phyloP scores from a whole-genome alignment of 1,140 invertebrate genomes.

The Anastrepha obliqua region DNA sequence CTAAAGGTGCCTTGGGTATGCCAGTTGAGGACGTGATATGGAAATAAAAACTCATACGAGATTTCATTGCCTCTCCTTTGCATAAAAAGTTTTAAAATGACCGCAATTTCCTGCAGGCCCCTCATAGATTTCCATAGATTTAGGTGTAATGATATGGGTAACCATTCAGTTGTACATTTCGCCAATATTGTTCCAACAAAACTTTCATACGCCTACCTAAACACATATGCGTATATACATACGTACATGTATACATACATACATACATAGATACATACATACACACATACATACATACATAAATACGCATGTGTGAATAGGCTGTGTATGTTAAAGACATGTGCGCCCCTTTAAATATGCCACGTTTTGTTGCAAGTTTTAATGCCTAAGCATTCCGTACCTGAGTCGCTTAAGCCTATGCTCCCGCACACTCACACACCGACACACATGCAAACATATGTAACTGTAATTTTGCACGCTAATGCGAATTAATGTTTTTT shows the following conservation, averaged over 20 bases:
- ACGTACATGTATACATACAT: too few relatives aligned
- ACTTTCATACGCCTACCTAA: not conserved
- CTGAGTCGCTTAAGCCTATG: not conserved
- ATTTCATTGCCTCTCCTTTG: too few relatives aligned
- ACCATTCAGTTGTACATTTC: not conserved
- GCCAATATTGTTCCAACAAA: not conserved
- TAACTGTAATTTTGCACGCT: not conserved
- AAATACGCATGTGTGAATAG: not conserved
- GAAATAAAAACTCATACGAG: too few relatives aligned
- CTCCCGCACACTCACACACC: not conserved
- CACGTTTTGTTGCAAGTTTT: conserved; percentile 32
- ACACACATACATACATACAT: not conserved
- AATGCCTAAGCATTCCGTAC: conserved; percentile 1
- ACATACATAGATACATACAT: not conserved
- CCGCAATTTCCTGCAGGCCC: not conserved
- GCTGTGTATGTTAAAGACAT: not conserved
- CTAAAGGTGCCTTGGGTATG: too few relatives aligned
- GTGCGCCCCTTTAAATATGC: not conserved
- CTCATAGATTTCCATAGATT: not conserved
- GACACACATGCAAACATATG: not conserved
- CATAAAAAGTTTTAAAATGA: too few relatives aligned
- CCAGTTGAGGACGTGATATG: too few relatives aligned
- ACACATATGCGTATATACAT: too few relatives aligned
- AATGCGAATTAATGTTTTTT: not conserved
- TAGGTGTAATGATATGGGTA: not conserved